Conservation (phyloP, 2,888 invertebrate species). For the Argyresthia goedartella region DNA sequence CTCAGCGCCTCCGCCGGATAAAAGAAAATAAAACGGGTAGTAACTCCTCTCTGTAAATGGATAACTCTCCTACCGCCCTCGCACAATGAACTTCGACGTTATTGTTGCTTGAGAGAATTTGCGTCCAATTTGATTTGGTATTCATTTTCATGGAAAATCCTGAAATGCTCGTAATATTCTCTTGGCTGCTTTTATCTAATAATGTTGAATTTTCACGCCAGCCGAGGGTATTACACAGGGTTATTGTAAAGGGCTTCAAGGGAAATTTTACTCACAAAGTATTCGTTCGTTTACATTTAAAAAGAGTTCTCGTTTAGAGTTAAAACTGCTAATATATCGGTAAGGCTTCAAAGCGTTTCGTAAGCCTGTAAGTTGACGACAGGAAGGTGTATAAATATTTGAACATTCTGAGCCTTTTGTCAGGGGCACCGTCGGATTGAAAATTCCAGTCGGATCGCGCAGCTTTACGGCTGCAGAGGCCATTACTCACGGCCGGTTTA, state of each 20-base stretch:
- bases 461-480: slow-evolving; percentile 19
- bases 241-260: not conserved
- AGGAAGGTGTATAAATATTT: no score
- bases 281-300: not conserved
- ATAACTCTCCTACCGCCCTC: slow-evolving; percentile 52
- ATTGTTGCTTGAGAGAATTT: slow-evolving; percentile 31
- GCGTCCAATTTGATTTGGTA: slow-evolving; percentile 26
- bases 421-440: slow-evolving; percentile 7
- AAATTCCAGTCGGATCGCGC: slow-evolving; percentile 17
- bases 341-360: no score
- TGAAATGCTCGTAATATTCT: slow-evolving; percentile 9
- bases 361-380: no score
- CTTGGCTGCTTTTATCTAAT: not conserved
- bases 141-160: slow-evolving; percentile 18
- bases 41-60: slow-evolving; percentile 55
- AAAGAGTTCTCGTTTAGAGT: not conserved
- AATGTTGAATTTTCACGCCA: not conserved
- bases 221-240: not conserved
- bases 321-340: no score
- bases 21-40: slow-evolving; percentile 60
- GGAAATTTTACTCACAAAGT: no score
- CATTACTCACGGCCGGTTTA: slow-evolving; percentile 33
- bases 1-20: slow-evolving; percentile 49
- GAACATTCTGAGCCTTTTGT: not conserved
- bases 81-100: slow-evolving; percentile 47